Conservation (phyloP, 2,797 vertebrate genomes). For the Lutjanus campechanus region DNA sequence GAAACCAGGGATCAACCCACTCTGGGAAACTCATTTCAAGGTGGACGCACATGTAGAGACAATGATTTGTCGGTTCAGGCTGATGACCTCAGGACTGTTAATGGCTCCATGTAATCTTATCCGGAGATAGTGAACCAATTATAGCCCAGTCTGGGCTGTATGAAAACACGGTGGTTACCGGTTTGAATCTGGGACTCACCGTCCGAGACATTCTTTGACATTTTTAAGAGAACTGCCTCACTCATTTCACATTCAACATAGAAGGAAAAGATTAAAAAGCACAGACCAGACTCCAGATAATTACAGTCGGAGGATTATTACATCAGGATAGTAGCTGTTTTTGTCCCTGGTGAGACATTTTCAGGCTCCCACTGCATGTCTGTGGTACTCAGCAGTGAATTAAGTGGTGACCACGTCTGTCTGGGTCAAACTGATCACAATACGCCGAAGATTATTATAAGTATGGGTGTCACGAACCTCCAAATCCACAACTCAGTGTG, state of each 20-base stretch:
- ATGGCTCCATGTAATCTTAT: constrained; percentile 41
- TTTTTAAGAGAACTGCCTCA: constrained; percentile 1
- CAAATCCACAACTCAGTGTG: too few relatives aligned
- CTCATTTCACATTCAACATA: not conserved
- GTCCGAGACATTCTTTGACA: not conserved
- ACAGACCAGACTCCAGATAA: constrained; percentile 1
- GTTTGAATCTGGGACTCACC: not conserved
- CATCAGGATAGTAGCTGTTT: not conserved
- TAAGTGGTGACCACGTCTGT: too few relatives aligned
- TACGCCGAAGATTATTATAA: too few relatives aligned
- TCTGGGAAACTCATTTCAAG: not conserved
- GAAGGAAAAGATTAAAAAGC: too few relatives aligned
- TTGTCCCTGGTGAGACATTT: not conserved
- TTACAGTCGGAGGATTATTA: not conserved
- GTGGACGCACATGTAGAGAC: not conserved
- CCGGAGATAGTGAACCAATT: constrained; percentile 31
- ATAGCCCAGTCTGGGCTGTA: constrained; percentile 6
- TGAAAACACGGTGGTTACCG: not conserved
- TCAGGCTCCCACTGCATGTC: not conserved
- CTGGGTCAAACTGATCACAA: too few relatives aligned
- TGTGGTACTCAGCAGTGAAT: not conserved
- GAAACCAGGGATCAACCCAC: not conserved
- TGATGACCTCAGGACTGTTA: constrained; percentile 12
- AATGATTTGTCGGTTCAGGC: not conserved
- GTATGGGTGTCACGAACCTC: too few relatives aligned